Conservation (phyloP, 2,888 invertebrate genomes). For the Horisme vitalbata region DNA sequence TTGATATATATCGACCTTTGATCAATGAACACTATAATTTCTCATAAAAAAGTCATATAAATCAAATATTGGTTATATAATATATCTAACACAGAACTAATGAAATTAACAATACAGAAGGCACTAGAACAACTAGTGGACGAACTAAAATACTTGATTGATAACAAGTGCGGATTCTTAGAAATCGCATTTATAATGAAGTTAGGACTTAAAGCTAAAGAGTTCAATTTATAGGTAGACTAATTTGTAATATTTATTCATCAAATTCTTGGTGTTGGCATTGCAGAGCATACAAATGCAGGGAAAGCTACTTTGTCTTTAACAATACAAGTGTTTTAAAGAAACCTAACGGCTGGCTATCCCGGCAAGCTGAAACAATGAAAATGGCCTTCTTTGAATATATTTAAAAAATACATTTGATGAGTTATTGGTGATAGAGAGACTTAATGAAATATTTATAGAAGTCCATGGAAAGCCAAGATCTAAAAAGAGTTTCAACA, state of each 20-base stretch:
- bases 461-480: no score
- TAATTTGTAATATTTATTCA: conserved; percentile 1
- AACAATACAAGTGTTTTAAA: neutral
- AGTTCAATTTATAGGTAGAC: conserved; percentile 9
- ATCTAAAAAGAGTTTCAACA: no score
- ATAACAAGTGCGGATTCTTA: conserved; percentile 30
- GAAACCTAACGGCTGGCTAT: no score
- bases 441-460: no score
- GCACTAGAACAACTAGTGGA: conserved; percentile 76
- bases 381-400: no score
- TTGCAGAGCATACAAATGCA: conserved; percentile 11
- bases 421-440: no score
- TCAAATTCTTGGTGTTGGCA: neutral
- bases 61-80: no score
- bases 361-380: no score
- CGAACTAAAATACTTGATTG: conserved; percentile 36
- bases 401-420: no score
- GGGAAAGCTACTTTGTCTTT: neutral
- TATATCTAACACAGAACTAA: conserved; percentile 5
- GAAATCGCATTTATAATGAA: conserved; percentile 15
- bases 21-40: no score
- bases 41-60: no score
- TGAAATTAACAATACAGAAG: conserved; percentile 55
- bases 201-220: conserved; percentile 15
- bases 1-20: no score